These are phyloP conservation scores for Artemia sinica DNA, from an alignment of 2,888 invertebrate species.

Conservation along the genomic window DNA sequence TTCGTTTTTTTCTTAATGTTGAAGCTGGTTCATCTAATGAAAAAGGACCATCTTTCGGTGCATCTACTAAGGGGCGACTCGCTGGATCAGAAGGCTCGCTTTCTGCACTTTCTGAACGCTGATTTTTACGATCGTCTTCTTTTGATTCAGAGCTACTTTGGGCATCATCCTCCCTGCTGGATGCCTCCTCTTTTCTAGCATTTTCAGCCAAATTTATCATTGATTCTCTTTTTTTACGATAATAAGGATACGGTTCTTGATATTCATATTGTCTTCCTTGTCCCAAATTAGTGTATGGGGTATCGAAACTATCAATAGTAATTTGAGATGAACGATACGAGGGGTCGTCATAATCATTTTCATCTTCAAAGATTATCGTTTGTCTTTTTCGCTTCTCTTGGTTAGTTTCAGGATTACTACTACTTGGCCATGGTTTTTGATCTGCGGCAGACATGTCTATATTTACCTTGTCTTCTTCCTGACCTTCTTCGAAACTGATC, in stretches of 20 bases:
- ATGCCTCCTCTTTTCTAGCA: too few relatives aligned
- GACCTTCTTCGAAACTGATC: constrained; percentile 3
- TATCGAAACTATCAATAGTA: background rate
- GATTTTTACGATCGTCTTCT: too few relatives aligned
- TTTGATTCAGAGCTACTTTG: too few relatives aligned
- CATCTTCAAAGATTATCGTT: constrained; percentile 11
- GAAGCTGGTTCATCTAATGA: too few relatives aligned
- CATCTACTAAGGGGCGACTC: too few relatives aligned
- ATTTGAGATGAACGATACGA: background rate
- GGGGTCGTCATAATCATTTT: constrained; percentile 4
- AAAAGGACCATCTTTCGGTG: too few relatives aligned
- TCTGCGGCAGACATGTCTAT: constrained; percentile 7
- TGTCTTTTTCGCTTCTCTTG: background rate
- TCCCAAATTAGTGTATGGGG: background rate
- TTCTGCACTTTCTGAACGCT: too few relatives aligned
- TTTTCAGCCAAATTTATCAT: background rate
- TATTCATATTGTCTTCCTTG: background rate
- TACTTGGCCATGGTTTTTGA: background rate
- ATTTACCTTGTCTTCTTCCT: background rate
- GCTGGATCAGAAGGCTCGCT: too few relatives aligned
- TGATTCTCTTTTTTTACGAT: background rate
- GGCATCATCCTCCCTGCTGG: too few relatives aligned
- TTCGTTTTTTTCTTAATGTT: too few relatives aligned
- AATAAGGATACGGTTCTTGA: constrained; percentile 6
- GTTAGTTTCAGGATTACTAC: background rate